Evolutionary conservation across 2,888 invertebrate genomes (phyloP).

Genomic region (Ophion ventricosus): DNA sequence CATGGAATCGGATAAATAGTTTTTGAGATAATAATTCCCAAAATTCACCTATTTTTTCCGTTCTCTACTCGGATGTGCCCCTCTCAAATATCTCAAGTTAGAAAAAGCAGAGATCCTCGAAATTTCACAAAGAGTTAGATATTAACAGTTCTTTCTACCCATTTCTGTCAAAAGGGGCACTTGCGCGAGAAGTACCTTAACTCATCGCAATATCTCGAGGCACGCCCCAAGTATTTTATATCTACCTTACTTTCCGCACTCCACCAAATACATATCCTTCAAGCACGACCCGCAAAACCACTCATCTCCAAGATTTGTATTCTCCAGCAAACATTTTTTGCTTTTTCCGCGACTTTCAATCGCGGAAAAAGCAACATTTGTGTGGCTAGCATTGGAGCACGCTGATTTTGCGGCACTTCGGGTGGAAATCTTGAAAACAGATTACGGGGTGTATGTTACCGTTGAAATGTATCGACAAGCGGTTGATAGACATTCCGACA

Average conservation of each 20-base stretch:
- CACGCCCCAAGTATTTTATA: no score
- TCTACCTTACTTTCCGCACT: no score
- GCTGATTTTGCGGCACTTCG: not conserved
- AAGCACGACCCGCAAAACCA: not conserved
- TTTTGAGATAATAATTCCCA: no score
- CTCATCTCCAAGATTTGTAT: not conserved
- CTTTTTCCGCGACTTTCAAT: no score
- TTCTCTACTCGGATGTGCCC: no score
- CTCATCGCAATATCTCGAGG: not conserved
- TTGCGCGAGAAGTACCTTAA: not conserved
- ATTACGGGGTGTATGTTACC: slow-evolving; percentile 8
- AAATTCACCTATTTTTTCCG: no score
- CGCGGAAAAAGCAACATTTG: not conserved
- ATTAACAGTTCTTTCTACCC: not conserved
- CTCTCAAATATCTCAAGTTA: no score
- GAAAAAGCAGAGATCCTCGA: no score
- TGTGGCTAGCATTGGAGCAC: not conserved
- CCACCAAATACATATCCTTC: not conserved
- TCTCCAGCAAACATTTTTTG: not conserved
- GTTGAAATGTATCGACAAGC: slow-evolving; percentile 37
- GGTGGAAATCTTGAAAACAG: slow-evolving; percentile 2
- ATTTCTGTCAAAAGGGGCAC: not conserved
- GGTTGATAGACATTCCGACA: slow-evolving; percentile 46
- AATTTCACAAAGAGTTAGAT: not conserved
- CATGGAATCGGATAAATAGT: no score